Evolutionary conservation across 2,888 invertebrate genomes (phyloP), one percentile per base, ranked within the genome.

Genomic region (Cheilosia variabilis): DNA sequence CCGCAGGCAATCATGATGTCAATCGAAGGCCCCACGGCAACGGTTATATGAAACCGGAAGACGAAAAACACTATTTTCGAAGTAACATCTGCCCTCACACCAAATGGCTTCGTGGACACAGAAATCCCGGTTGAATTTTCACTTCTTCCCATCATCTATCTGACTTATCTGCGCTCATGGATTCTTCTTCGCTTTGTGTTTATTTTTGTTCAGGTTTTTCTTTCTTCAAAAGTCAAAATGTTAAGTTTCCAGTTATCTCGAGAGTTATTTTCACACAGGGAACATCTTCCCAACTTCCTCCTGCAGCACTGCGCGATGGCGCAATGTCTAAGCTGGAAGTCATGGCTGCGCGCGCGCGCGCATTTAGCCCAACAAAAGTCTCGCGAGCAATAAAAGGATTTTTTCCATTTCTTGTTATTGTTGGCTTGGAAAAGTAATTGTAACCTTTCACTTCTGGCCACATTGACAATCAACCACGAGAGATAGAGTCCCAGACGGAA

Each of bases 391-490:
- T 81, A 81, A 81, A 86, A 86, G 81, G 81, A 86, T 76, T 76
- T 45, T 71, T 45, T 43, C 60, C 22, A 50, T 69, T 79, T 58
- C 34, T 83, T 63, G 79, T 71, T 82, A 62, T 71, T 77, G 81
- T 73, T 73, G 63, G 69, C 53, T 84, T 60, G 76, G 76, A 87
- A 86, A 77, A 87, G 77, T 82, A 87, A 87, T 87, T 87, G 86
- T 82, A 87, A 87, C 86, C 86, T 87, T 87, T 87, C 82, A 87
- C 86, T 87, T 87, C 77, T 71, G 63, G 71, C 82, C 77, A 82
- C 87, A 87, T 87, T 82, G 82, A 82, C 82, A 87, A 87, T 82
- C 77, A 71, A 76, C 71, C 60, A 72, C 68, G 31, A 55, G 34
- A 50, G 37, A 52, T 19, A 45, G 43, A 62, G 17, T 13, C 24